phyloP scores from a whole-genome alignment of 2,797 vertebrate genomes.

The Pangasius sanitwongsei region DNA sequence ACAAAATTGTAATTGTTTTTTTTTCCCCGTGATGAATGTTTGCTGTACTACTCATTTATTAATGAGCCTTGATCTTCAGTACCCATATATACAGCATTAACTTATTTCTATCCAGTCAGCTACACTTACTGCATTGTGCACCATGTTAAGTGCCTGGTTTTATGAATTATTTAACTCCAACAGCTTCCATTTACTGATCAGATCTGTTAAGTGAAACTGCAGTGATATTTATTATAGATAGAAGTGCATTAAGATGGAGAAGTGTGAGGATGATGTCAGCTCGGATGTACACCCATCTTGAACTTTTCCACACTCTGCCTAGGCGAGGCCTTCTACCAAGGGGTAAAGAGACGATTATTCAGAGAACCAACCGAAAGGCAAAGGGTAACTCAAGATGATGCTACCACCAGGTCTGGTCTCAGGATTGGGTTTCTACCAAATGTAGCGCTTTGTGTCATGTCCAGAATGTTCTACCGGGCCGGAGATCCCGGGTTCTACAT shows the following conservation, averaged over 20 bases:
- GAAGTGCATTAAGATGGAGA: not conserved
- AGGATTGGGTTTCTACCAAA: not conserved
- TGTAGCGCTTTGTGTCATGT: not conserved
- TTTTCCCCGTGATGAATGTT: not conserved
- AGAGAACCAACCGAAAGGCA: not conserved
- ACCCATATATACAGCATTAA: not conserved
- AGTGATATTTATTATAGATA: constrained; percentile 19
- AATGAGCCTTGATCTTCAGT: not conserved
- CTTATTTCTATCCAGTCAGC: too few species aligned
- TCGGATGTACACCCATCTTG: not conserved
- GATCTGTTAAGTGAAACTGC: constrained; percentile 3
- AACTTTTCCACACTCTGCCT: not conserved
- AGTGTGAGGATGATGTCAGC: not conserved
- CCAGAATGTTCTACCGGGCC: not conserved
- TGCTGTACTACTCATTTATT: not conserved
- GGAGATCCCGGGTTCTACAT: not conserved
- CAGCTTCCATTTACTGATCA: constrained; percentile 11
- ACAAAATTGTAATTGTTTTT: not conserved
- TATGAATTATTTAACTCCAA: constrained; percentile 22
- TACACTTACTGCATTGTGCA: too few species aligned
- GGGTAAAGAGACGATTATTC: not conserved
- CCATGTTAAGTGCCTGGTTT: constrained; percentile 5
- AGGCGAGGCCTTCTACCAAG: not conserved
- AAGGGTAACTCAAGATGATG: not conserved
- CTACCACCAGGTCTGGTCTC: not conserved